Evolutionary conservation across 2,113 vertebrate genomes (phyloP), one percentile per base, ranked within the genome.

Genomic region (Equus przewalskii): DNA sequence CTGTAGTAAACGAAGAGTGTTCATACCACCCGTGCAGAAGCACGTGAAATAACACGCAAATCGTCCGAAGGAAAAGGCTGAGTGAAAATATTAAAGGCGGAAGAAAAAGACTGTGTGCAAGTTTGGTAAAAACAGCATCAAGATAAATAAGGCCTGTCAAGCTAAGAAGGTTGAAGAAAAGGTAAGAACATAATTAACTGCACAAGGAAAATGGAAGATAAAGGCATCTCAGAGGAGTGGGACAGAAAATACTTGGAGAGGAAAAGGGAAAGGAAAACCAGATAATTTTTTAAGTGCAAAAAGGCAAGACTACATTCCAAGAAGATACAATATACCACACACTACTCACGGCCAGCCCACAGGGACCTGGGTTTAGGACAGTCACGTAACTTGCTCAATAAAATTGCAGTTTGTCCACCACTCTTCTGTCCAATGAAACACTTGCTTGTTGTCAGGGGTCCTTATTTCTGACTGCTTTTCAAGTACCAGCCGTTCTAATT

Each of bases 1-100:
- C 99, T 99, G 98, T 6, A 98, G 76, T 0, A 41, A 54, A 76
- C 1, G 70, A 24, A 82, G 21, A 28, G 54, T 6, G 85, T 49
- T 96, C 6, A 7, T 0, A 2, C 0, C 0, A 3, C 58, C 41
- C 1, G 46, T 0, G 9, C 8, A 7, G 46, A 81, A n/a, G 9
- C 4, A 18, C 0, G 21, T 2, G 8, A 6, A 9, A 54, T 3
- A 19, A 46, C 22, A 54, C 0, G 28, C 18, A 28, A 36, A 24
- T 5, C 14, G 13, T 3, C 58, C 26, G 15, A 4, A 56, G 41
- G 54, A 26, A 30, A 84, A 33, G 26, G 24, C 24, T 10, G 44
- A 41, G 3, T 30, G 21, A n/a, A 41, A 64, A 41, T 5, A 22
- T 21, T 16, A 15, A 54, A 81, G 76, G 36, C 12, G 65, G 87